Evolutionary conservation across 2,888 invertebrate species (phyloP).

Genomic region (Clunio marinus): DNA sequence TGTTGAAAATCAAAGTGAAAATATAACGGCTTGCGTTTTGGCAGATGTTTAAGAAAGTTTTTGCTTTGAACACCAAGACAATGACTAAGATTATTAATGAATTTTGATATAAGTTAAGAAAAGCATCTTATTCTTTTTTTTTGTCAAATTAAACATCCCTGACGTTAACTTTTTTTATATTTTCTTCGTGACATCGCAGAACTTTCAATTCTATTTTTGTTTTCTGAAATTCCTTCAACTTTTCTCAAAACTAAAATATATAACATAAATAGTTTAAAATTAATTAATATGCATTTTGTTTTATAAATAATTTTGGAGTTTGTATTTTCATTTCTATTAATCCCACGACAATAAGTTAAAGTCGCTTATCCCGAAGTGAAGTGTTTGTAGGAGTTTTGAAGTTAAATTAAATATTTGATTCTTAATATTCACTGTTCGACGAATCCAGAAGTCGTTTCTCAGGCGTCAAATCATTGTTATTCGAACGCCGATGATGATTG

Average conservation of each 20-base stretch:
- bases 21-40: too few species aligned
- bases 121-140: too few species aligned
- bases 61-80: too few species aligned
- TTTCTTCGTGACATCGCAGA: too few species aligned
- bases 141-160: not conserved
- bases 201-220: not conserved
- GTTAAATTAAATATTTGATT: not conserved
- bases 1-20: too few species aligned
- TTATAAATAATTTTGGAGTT: conserved; percentile 9
- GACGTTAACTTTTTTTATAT: not conserved
- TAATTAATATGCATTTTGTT: not conserved
- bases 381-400: not conserved
- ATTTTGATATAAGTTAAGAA: too few species aligned
- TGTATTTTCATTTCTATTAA: not conserved
- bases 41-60: too few species aligned
- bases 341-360: not conserved
- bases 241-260: conserved; percentile 9
- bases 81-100: too few species aligned
- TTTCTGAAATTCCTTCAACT: conserved; percentile 1
- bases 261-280: conserved; percentile 19
- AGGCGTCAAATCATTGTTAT: conserved; percentile 48
- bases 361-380: not conserved
- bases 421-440: conserved; percentile 51
- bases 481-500: conserved; percentile 40
- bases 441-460: conserved; percentile 52